Percentiles rank a stretch among this genome's conserved stretches.
phyloP scores from a whole-genome alignment of 64 coral and sea anemone species.

The Acropora tenuis region DNA sequence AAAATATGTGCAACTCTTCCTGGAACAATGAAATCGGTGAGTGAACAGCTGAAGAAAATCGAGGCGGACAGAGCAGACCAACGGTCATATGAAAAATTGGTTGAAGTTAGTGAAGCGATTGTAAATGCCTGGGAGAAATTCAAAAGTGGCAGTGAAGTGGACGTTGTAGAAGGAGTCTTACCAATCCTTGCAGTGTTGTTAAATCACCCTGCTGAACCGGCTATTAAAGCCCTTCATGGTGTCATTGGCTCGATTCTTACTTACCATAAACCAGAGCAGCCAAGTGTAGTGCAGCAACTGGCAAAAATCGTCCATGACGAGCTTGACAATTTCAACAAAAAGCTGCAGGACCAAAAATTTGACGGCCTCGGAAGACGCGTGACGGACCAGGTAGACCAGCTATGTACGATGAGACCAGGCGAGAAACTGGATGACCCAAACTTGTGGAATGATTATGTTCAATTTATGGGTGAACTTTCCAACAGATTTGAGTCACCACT shows the following conservation, averaged over 20 bases:
- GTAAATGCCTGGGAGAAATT: too few species aligned
- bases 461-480: slow-evolving; percentile 29
- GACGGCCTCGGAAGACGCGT: slow-evolving; percentile 7
- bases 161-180: too few species aligned
- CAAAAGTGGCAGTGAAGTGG: too few species aligned
- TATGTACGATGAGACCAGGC: not conserved
- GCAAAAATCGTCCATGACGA: slow-evolving; percentile 10
- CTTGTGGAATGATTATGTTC: slow-evolving; percentile 45
- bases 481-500: slow-evolving; percentile 20
- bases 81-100: too few species aligned
- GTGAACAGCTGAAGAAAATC: too few species aligned
- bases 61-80: too few species aligned
- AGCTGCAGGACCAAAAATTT: slow-evolving; percentile 27
- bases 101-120: too few species aligned
- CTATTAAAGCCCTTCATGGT: not conserved
- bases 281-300: not conserved
- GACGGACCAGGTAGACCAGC: slow-evolving; percentile 10
- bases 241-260: not conserved
- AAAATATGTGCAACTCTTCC: too few species aligned
- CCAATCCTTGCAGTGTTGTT: too few species aligned
- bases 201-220: too few species aligned
- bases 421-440: slow-evolving; percentile 21
- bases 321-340: slow-evolving; percentile 9
- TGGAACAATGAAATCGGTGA: too few species aligned
- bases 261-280: not conserved